phyloP scores from a whole-genome alignment of 92 coral and sea anemone genomes.

The Virgularia gustaviana region DNA sequence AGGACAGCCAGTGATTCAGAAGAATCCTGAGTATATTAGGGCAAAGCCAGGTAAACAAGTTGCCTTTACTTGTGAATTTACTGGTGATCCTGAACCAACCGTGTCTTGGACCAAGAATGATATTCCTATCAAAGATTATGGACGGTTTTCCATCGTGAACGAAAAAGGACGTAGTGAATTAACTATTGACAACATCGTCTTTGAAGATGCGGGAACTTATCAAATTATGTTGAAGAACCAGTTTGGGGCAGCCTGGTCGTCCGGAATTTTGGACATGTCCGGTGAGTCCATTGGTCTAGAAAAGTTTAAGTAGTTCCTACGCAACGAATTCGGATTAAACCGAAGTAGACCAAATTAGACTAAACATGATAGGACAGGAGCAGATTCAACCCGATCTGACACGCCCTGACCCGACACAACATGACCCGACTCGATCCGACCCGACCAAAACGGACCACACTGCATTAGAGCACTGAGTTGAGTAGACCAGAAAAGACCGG shows the following conservation, averaged over 20 bases:
- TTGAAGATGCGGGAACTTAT: constrained; percentile 41
- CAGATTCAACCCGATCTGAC: too few species aligned
- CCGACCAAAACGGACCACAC: too few species aligned
- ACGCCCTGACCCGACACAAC: too few species aligned
- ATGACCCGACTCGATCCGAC: too few species aligned
- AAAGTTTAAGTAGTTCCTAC: too few species aligned
- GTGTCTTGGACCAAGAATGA: constrained; percentile 73
- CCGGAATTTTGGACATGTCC: not conserved
- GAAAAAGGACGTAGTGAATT: constrained; percentile 22
- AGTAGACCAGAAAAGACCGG: too few species aligned
- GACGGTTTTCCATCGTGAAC: constrained; percentile 43
- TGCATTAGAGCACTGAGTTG: too few species aligned
- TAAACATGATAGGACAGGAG: too few species aligned
- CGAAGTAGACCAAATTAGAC: too few species aligned
- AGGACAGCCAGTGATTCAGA: not conserved
- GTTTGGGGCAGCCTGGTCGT: not conserved
- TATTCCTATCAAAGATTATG: constrained; percentile 59
- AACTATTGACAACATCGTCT: not conserved
- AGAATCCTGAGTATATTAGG: not conserved
- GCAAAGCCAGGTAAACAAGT: not conserved
- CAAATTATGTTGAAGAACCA: not conserved
- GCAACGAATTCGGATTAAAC: too few species aligned
- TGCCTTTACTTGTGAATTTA: constrained; percentile 14
- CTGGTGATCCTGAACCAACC: constrained; percentile 67
- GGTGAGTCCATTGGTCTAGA: constrained; percentile 14